Evolutionary conservation across 1,140 invertebrate genomes (phyloP).

Genomic region (Plodia interpunctella): DNA sequence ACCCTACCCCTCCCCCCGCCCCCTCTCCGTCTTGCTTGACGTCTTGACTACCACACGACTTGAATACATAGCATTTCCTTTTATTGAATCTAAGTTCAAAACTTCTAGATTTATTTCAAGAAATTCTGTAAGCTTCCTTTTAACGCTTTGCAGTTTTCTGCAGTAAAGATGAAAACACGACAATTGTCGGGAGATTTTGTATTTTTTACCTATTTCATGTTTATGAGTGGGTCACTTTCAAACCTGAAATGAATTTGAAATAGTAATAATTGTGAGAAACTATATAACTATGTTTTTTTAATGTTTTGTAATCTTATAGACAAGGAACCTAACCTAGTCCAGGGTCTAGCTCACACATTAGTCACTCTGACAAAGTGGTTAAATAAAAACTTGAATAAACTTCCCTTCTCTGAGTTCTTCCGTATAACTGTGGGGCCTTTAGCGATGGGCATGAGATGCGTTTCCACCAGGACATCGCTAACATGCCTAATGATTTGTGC

Average conservation of each 20-base stretch:
- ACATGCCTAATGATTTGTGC: too few species aligned
- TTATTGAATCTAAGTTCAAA: conserved; percentile 11
- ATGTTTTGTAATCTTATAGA: too few species aligned
- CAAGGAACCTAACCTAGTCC: too few species aligned
- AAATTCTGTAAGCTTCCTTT: conserved; percentile 1
- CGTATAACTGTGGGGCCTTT: too few species aligned
- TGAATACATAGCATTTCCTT: conserved; percentile 9
- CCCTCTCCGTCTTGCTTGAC: neutral
- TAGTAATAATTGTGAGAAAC: neutral
- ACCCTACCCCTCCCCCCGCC: neutral
- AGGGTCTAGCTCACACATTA: too few species aligned
- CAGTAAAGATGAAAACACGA: neutral
- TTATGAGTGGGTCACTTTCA: neutral
- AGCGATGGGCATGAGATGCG: too few species aligned
- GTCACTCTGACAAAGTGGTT: too few species aligned
- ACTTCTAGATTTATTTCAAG: conserved; percentile 3
- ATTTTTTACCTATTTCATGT: neutral
- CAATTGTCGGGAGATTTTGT: neutral
- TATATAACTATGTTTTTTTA: too few species aligned
- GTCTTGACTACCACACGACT: conserved; percentile 2
- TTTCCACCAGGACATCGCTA: too few species aligned
- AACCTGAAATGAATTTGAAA: neutral
- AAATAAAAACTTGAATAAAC: too few species aligned
- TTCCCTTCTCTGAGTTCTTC: too few species aligned
- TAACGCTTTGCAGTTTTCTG: neutral